Base-by-base conservation (phyloP, 2,888 invertebrate species). In the Caenorhabditis imperialis region DNA sequence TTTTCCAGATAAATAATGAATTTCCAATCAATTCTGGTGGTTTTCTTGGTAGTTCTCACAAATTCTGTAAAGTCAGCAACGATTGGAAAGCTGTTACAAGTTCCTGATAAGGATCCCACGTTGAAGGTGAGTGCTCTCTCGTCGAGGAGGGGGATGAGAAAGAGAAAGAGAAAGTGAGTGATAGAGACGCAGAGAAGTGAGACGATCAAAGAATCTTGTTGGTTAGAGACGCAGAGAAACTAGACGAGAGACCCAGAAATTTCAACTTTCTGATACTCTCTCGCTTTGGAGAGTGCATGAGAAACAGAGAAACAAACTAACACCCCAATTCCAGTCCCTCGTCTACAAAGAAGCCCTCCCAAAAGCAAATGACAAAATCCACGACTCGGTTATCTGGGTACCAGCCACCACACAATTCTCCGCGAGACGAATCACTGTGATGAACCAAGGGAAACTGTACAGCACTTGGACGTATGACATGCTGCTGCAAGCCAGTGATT, bases 51-150 rank as follows among this genome's bases (percentile, higher is more conserved):
- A 18, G 10, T 53, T 23, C 23, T 48, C 20, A n/a, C 60, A 12
- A 18, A 18, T 10, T n/a, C 62, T 35, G 42, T 58, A 5, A 30
- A 58, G 2, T 51, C 53, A 20, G 57, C 38, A 1, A 72, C 72
- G 27, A 54, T 73, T 38, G 73, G 73, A 14, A 67, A 67, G 35
- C 42, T 47, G 25, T 5, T 73, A 0, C 73, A 73, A 40, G 61
- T 73, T 35, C 73, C 73, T 3, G 73, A 73, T 61, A 73, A 73
- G 51, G 73, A 73, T 55, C 73, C 65, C 1, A 67, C 65, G 20
- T 60, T 73, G 44, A 65, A 55, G 48, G 73, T 73, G n/a, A n/a
- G 35, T 33, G n/a, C 7, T 45, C 23, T 22, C n/a, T n/a, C n/a
- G n/a, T n/a, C n/a, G n/a, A n/a, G n/a, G n/a, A n/a, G n/a, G n/a